Base-by-base conservation (phyloP, 2,888 invertebrate genomes). In the Villa cingulata region DNA sequence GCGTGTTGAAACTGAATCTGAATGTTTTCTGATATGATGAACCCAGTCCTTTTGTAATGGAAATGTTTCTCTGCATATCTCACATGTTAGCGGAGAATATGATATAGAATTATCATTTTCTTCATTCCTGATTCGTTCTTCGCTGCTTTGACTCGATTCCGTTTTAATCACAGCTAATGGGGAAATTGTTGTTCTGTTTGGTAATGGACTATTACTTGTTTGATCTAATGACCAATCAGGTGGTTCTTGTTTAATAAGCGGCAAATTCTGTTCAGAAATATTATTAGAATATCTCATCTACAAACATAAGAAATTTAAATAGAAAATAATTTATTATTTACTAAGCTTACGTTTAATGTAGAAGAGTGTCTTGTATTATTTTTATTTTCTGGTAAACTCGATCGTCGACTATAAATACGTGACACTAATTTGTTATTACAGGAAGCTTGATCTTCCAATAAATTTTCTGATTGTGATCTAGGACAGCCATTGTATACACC, bases 1-100 rank as follows among this genome's bases (percentile, higher is more conserved):
- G 23, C 4, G 7, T 23, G 7, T 23, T 23, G 7, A 7, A 72
- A 73, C 47, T 68, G 70, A 46, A 43, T 47, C 73, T 68, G 75
- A 71, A 66, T 88, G 88, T 3, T 77, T 77, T 69, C 86, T 83
- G 62, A 87, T 83, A 66, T 88, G 88, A 32, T 83, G 76, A 53
- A 87, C 86, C 83, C 87, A 85, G 51, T 83, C 84, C 16, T 81
- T 85, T 48, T 87, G 86, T 58, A 84, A 74, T 46, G 82, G 81
- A 69, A 86, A 88, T 54, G 84, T 82, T 71, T 85, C 84, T 58
- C 85, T 82, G 65, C 88, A 88, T 62, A 86, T 73, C 66, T 88
- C 87, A 67, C 88, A 88, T 14, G 83, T 78, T 55, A 87, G 69
- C 39, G 86, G 84, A 20, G 85, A 83, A 65, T 83, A 86, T 46